These are phyloP conservation scores for Stigmatopora nigra DNA, from an alignment of 2,113 vertebrate species.

Conservation along the genomic window DNA sequence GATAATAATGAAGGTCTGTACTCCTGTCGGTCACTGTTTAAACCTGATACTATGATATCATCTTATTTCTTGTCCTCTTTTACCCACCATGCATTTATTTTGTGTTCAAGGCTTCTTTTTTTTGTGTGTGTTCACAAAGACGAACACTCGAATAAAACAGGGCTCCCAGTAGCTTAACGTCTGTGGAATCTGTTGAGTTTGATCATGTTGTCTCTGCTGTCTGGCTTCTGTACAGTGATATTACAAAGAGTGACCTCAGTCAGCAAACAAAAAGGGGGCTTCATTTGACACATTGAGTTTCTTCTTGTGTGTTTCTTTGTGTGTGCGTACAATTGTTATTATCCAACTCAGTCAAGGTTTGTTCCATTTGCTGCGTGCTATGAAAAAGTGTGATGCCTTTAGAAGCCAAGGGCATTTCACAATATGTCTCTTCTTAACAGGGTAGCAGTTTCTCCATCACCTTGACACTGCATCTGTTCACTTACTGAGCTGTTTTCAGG, in stretches of 20 bases:
- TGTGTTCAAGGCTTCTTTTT: slow-evolving; percentile 19
- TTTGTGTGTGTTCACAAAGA: slow-evolving; percentile 19
- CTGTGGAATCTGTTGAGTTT: slow-evolving; percentile 57
- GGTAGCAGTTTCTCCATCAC: slow-evolving; percentile 33
- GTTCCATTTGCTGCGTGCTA: slow-evolving; percentile 28
- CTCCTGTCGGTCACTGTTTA: slow-evolving; percentile 41
- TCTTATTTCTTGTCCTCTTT: slow-evolving; percentile 34
- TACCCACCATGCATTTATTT: slow-evolving; percentile 34
- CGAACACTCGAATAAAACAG: slow-evolving; percentile 41
- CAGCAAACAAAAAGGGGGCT: slow-evolving; percentile 36
- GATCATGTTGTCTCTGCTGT: slow-evolving; percentile 46
- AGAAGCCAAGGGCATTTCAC: slow-evolving; percentile 39
- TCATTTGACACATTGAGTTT: slow-evolving; percentile 29
- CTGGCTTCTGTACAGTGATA: slow-evolving; percentile 20
- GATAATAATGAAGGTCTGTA: neutral
- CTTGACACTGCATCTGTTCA: slow-evolving; percentile 31
- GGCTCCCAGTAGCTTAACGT: slow-evolving; percentile 38
- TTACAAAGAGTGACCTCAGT: slow-evolving; percentile 36
- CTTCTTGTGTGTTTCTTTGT: slow-evolving; percentile 11
- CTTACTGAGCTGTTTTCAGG: slow-evolving; percentile 31
- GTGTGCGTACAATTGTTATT: slow-evolving; percentile 17
- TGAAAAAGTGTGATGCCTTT: slow-evolving; percentile 42
- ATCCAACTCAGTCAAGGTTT: slow-evolving; percentile 38
- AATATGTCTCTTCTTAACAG: slow-evolving; percentile 25
- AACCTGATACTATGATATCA: slow-evolving; percentile 32